Conservation (phyloP, 2,113 vertebrate genomes). For the Pica pica region DNA sequence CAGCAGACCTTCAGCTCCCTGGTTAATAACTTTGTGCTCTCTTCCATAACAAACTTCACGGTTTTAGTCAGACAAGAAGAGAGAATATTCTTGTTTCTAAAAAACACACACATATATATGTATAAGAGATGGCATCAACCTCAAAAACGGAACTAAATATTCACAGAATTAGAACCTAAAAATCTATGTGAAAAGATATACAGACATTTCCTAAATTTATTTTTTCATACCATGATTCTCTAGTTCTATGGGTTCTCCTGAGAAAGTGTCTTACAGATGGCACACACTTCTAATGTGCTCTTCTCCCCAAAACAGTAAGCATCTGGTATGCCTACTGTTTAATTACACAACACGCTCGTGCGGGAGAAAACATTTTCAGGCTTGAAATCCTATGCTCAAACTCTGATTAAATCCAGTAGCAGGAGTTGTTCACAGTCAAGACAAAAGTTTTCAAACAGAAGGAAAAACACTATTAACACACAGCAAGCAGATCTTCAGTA, state of each 20-base stretch:
- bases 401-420: background rate
- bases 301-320: conserved; percentile 21
- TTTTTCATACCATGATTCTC: background rate
- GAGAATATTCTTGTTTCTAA: background rate
- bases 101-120: background rate
- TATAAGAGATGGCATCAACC: background rate
- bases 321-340: conserved; percentile 30
- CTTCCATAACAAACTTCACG: background rate
- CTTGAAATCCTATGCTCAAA: background rate
- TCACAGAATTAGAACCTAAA: background rate
- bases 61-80: background rate
- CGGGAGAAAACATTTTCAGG: conserved; percentile 12
- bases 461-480: background rate
- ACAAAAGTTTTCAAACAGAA: background rate
- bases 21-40: background rate
- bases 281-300: background rate
- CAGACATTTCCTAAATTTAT: background rate
- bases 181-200: background rate
- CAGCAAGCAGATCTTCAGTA: background rate
- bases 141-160: background rate
- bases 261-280: conserved; percentile 36
- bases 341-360: conserved; percentile 7
- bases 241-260: background rate
- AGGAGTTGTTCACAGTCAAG: background rate
- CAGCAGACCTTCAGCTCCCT: background rate